Evolutionary conservation across 37 sponge, comb jelly and placozoan genomes (phyloP).

Genomic region (Aplysina aerophoba): DNA sequence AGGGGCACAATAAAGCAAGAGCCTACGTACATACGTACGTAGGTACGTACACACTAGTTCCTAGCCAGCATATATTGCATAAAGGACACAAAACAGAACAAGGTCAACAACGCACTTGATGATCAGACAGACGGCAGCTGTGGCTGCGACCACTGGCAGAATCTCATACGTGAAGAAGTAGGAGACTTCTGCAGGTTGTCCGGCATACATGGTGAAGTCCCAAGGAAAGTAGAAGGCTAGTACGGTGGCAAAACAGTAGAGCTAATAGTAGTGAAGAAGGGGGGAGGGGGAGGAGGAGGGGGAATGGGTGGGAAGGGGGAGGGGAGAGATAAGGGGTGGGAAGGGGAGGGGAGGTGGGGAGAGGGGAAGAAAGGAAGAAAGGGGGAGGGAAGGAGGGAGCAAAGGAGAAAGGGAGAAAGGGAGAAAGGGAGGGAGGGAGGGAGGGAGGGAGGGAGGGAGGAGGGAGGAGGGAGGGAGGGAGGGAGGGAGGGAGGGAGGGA

Average conservation of each 20-base stretch:
- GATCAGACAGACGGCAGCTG: slow-evolving; percentile 34
- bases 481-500: background rate
- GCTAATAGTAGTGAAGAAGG: no score
- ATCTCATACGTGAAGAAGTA: slow-evolving; percentile 34
- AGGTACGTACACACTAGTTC: no score
- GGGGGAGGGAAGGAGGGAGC: background rate
- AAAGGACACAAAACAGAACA: no score
- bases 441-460: background rate
- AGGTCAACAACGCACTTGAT: slow-evolving; percentile 21
- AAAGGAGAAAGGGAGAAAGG: background rate
- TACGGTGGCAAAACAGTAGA: slow-evolving; percentile 20
- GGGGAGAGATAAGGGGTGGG: background rate
- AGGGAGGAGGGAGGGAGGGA: no score
- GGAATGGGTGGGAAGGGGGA: background rate
- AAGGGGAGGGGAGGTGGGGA: background rate
- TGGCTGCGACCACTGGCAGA: background rate
- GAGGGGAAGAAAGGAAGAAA: background rate
- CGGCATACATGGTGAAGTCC: slow-evolving; percentile 61
- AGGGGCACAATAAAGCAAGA: no score
- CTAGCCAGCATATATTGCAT: no score
- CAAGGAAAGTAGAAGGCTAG: slow-evolving; percentile 71
- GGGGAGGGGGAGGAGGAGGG: no score
- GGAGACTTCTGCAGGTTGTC: slow-evolving; percentile 35
- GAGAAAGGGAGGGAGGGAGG: background rate
- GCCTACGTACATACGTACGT: no score